A percentile compares a stretch with the other conserved stretches of the same genome.
phyloP scores from a whole-genome alignment of 1,140 invertebrate genomes.

The Berghia stephanieae region DNA sequence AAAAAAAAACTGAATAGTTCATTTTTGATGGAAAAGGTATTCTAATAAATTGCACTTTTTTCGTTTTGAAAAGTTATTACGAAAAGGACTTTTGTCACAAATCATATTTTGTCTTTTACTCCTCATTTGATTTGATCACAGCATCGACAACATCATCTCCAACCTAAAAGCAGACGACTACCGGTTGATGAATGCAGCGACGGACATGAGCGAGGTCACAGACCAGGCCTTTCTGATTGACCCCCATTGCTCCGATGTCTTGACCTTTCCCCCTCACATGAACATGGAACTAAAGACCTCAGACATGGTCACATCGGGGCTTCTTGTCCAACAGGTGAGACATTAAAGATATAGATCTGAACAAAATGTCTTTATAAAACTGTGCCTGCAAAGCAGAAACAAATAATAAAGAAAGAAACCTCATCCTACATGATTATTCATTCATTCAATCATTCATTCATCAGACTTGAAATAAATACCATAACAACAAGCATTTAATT shows the following conservation, averaged over 20 bases:
- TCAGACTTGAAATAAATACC: not conserved
- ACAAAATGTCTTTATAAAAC: not conserved
- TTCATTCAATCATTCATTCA: not conserved
- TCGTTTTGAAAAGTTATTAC: too few relatives aligned
- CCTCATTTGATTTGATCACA: too few relatives aligned
- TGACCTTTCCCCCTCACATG: slow-evolving; percentile 49
- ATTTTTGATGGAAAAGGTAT: too few relatives aligned
- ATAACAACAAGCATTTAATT: not conserved
- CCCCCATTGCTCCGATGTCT: slow-evolving; percentile 51
- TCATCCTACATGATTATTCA: too few relatives aligned
- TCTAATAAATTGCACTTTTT: too few relatives aligned
- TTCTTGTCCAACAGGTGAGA: slow-evolving; percentile 49
- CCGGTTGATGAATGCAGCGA: slow-evolving; percentile 24
- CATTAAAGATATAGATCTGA: not conserved
- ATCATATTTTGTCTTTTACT: too few relatives aligned
- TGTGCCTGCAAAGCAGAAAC: not conserved
- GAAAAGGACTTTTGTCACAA: too few relatives aligned
- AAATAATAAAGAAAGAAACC: too few relatives aligned
- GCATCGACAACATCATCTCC: slow-evolving; percentile 42
- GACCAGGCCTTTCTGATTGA: slow-evolving; percentile 48
- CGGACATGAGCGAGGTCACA: slow-evolving; percentile 25
- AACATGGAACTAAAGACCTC: slow-evolving; percentile 38
- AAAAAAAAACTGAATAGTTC: too few relatives aligned
- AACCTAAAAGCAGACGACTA: slow-evolving; percentile 48
- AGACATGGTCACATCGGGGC: slow-evolving; percentile 39